Evolutionary conservation across 1,140 invertebrate species (phyloP), one percentile per base, ranked within the genome.

Genomic region (Ruditapes philippinarum): DNA sequence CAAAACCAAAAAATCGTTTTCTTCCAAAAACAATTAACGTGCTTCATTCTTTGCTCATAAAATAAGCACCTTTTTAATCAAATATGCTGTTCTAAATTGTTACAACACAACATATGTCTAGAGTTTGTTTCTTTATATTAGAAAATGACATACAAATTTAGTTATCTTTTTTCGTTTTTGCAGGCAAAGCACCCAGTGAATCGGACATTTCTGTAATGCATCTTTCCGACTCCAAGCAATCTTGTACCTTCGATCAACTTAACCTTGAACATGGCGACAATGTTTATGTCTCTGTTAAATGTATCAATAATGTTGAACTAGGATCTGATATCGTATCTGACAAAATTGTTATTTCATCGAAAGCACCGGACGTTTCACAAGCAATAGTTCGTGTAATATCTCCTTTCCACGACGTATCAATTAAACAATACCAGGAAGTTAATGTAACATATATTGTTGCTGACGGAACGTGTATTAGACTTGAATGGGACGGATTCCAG

Each of bases 301-400:
- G 79, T 65, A 42, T 82, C 1, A 82, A 82, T 28, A 65, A 42
- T 2, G 38, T 82, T 65, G 79, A 82, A 82, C 19, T 82, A 11
- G 79, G 57, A 11, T 38, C 79, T 9, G 4, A 33, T 19, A 12
- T 33, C 1, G 19, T 42, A 5, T 65, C 57, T 45, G n/a, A 49
- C 17, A 22, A 22, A 25, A n/a, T 83, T 22, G 25, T 45, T 25
- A 68, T 83, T 45, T 36, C 38, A 22, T n/a, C 42, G 3, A 17
- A 17, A 9, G 22, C 65, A 12, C 38, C 65, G 1, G 14, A 38
- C 14, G 22, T 38, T 38, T 17, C 33, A 38, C 0, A 70, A 17
- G 65, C 65, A 38, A n/a, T 17, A 7, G 14, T 70, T 11, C 33
- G 33, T 1, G 40, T 70, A 1, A 70, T 70, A 3, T 70, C 65